These are phyloP conservation scores for Platyscapa corneri DNA, from an alignment of 1,140 invertebrate species.

Conservation along the genomic window DNA sequence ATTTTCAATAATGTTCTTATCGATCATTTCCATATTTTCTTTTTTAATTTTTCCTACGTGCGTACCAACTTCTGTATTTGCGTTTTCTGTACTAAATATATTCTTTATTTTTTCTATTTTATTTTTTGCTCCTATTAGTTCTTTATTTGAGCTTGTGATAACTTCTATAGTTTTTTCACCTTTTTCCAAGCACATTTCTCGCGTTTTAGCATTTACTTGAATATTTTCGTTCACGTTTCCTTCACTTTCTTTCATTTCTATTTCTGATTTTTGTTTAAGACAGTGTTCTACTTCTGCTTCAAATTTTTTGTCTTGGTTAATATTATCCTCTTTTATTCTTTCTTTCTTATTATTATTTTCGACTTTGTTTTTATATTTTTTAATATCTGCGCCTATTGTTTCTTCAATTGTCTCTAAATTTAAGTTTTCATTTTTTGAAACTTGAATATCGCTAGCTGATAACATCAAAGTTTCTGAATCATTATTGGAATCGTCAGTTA, in stretches of 20 bases:
- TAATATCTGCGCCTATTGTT: slow-evolving; percentile 13
- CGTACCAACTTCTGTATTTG: not conserved
- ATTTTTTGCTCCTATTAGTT: slow-evolving; percentile 29
- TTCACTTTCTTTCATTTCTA: not conserved
- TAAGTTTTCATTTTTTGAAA: slow-evolving; percentile 19
- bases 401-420: slow-evolving; percentile 37
- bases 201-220: not conserved
- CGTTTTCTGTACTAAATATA: not conserved
- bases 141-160: not conserved
- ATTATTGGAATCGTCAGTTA: slow-evolving; percentile 43
- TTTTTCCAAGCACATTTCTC: not conserved
- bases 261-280: not conserved
- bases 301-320: not conserved
- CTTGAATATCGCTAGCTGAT: not conserved
- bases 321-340: not conserved
- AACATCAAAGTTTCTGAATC: slow-evolving; percentile 8
- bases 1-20: slow-evolving; percentile 4
- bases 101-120: not conserved
- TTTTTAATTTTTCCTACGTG: not conserved
- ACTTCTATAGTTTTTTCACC: not conserved
- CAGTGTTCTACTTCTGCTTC: not conserved
- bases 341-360: not conserved
- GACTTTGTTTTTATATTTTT: not conserved
- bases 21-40: not conserved
- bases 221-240: not conserved